Evolutionary conservation across 2,797 vertebrate species (phyloP), one percentile per base, ranked within the genome.

Genomic region (Melanotaenia boesemani): DNA sequence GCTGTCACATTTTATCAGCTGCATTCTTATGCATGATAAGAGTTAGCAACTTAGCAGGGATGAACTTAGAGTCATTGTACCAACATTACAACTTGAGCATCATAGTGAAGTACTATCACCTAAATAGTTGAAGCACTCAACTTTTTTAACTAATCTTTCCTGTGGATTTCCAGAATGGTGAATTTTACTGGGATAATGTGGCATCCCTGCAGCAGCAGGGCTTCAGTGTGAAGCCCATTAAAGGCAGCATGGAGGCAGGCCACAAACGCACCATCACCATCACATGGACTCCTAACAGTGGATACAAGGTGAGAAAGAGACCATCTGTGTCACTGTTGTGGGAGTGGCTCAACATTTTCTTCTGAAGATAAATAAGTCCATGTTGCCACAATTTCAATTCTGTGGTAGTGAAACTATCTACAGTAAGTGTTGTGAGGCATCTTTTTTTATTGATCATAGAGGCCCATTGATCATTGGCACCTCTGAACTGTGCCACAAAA

Each of bases 251-350:
- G 62, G 95, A 97, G 7, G 70, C 93, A 0, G 96, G 96, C 1
- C 92, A 91, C 52, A 91, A 77, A 18, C 91, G 92, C 63, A 32
- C 89, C 78, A 89, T 97, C 92, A 87, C 64, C 9, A 80, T 98
- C 80, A 95, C 93, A 1, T 99, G 97, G 97, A 87, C 82, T 20
- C 97, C 97, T 0, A 92, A 88, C 65, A 87, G 81, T 8, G 95
- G 93, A 64, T 93, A 93, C 18, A 84, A 89, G 5, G 96, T 98
- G 82, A 77, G 11, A 1, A 26, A 7, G 20, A 60, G 41, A 54
- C 13, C 0, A 18, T 32, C 68, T 22, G 36, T 9, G 9, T 12
- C 10, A 16, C 10, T 61, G 8, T 28, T 26, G 36, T 39, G 8
- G 48, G 48, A 22, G 36, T n/a, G 9, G 32, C 20, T 9, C 11